Evolutionary conservation across 2,797 vertebrate genomes (phyloP).

Genomic region (Rhinogobio ventralis): DNA sequence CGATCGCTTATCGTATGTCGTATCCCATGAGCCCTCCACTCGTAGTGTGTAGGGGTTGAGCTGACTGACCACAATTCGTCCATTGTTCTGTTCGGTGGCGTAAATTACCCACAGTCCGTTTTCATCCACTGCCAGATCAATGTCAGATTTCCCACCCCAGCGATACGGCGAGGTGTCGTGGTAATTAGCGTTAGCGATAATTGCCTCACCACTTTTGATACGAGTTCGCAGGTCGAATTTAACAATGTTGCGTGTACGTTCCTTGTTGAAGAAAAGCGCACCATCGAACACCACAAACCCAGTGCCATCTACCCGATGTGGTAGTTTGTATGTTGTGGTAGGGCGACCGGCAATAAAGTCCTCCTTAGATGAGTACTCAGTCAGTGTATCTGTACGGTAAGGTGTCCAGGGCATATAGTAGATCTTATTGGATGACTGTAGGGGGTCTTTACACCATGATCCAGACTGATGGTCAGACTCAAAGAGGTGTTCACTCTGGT

Average conservation of each 20-base stretch:
- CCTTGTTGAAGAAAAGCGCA: slow-evolving; percentile 98
- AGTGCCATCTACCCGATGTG: slow-evolving; percentile 94
- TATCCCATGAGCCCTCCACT: slow-evolving; percentile 84
- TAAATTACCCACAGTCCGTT: slow-evolving; percentile 85
- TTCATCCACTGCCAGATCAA: slow-evolving; percentile 82
- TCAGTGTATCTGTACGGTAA: slow-evolving; percentile 94
- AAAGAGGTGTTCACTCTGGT: slow-evolving; percentile 97
- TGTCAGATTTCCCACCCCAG: slow-evolving; percentile 84
- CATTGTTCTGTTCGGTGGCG: slow-evolving; percentile 84
- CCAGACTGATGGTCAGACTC: slow-evolving; percentile 98
- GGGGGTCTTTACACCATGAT: slow-evolving; percentile 98
- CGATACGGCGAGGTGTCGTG: slow-evolving; percentile 84
- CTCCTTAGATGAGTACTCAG: slow-evolving; percentile 97
- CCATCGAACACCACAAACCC: slow-evolving; percentile 98
- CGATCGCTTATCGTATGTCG: slow-evolving; percentile 80
- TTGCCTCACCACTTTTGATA: slow-evolving; percentile 98
- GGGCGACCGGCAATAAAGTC: slow-evolving; percentile 97
- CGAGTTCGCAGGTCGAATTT: slow-evolving; percentile 96
- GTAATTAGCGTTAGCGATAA: slow-evolving; percentile 91
- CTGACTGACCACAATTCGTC: slow-evolving; percentile 82
- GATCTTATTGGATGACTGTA: slow-evolving; percentile 97
- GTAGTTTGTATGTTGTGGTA: slow-evolving; percentile 97
- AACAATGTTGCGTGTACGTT: slow-evolving; percentile 97
- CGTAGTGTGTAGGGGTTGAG: slow-evolving; percentile 83
- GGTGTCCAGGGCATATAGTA: slow-evolving; percentile 99